phyloP scores from a whole-genome alignment of 1,140 invertebrate species.

The Drosophila rufa region DNA sequence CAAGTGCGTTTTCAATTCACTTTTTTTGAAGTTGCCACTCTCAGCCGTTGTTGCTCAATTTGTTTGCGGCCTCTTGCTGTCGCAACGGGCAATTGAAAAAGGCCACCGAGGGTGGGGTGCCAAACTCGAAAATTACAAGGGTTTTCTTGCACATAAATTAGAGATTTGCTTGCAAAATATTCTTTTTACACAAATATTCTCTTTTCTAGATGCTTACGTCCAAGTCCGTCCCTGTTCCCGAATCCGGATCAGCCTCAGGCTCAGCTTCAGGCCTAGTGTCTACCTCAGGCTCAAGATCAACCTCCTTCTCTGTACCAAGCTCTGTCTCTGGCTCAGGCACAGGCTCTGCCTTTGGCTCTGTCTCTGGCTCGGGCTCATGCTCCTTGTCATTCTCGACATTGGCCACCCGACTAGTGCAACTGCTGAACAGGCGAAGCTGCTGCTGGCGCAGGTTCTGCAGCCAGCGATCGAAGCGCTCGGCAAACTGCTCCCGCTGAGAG shows the following conservation, averaged over 20 bases:
- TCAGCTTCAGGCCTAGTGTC: conserved; percentile 23
- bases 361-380: conserved; percentile 12
- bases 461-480: conserved; percentile 72
- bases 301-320: background rate
- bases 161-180: background rate
- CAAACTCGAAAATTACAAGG: background rate
- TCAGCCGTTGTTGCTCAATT: conserved; percentile 48
- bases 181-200: background rate
- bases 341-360: background rate
- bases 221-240: conserved; percentile 34
- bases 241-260: conserved; percentile 23
- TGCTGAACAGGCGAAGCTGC: conserved; percentile 68
- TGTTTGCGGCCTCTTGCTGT: conserved; percentile 54
- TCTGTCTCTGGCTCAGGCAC: conserved; percentile 2
- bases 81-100: conserved; percentile 32
- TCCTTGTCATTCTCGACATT: conserved; percentile 60
- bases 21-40: conserved; percentile 42
- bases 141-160: background rate
- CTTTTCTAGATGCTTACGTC: conserved; percentile 52
- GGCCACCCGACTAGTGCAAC: conserved; percentile 74
- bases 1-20: conserved; percentile 45
- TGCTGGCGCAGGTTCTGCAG: conserved; percentile 72
- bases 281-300: conserved; percentile 25
- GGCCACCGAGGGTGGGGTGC: background rate
- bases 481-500: conserved; percentile 63